A percentile compares a stretch with the other conserved stretches of the same genome.
phyloP scores from a whole-genome alignment of 1,140 invertebrate genomes.

The Euura saliciscinereae region DNA sequence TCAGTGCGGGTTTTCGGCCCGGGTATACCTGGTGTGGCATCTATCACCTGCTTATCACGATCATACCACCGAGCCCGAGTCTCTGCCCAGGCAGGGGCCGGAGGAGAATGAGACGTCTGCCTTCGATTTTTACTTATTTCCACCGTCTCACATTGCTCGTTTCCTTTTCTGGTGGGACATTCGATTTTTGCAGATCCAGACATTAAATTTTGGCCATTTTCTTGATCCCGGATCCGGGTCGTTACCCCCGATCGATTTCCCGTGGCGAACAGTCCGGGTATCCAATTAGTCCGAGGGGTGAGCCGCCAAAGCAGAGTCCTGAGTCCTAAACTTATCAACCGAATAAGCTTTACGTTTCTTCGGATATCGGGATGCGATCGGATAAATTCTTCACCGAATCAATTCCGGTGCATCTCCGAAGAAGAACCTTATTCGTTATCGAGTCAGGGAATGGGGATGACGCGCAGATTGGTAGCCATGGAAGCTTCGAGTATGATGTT shows the following conservation, averaged over 20 bases:
- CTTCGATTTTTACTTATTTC: too few relatives aligned
- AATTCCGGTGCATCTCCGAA: neutral
- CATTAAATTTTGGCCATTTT: too few relatives aligned
- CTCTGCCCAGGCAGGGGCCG: neutral
- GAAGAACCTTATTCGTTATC: too few relatives aligned
- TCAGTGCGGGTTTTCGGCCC: conserved; percentile 37
- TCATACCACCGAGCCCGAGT: conserved; percentile 48
- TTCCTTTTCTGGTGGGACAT: too few relatives aligned
- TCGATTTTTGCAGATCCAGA: too few relatives aligned
- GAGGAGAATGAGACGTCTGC: neutral
- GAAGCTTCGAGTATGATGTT: neutral
- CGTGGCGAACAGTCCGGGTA: neutral
- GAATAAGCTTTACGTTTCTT: neutral
- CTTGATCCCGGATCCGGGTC: neutral
- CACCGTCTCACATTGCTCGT: too few relatives aligned
- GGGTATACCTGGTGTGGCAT: conserved; percentile 54
- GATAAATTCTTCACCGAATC: neutral
- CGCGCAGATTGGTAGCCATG: neutral
- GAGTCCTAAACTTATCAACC: neutral
- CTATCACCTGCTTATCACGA: conserved; percentile 63
- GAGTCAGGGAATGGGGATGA: neutral
- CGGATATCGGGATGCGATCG: neutral
- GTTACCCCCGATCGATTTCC: neutral
- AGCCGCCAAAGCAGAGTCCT: neutral
- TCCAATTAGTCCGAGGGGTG: neutral